Base-by-base conservation (phyloP, 1,140 invertebrate genomes). In the Eubasilissa regina region DNA sequence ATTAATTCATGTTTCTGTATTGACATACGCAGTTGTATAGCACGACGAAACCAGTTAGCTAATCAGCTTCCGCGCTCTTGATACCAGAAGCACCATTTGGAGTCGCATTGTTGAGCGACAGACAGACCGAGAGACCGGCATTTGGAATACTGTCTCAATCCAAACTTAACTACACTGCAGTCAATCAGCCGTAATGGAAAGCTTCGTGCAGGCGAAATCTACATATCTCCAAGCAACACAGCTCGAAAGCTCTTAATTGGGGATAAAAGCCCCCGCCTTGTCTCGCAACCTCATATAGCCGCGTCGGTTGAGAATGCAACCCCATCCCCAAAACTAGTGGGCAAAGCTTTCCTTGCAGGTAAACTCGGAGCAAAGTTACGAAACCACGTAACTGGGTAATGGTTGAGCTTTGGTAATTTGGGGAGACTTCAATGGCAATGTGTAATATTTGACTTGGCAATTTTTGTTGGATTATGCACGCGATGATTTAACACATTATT, bases 191-290 rank as follows among this genome's bases (percentile, higher is more conserved):
- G 64, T 76, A 80, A 80, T 64, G 74, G 75, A 48, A 35, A 68
- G 79, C 78, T 80, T 75, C 68, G 55, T 62, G 9, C 60, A 35
- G 19, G 12, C 60, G 19, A 13, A 15, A 19, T 10, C 56, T 48
- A 21, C 66, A 47, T 35, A 48, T 25, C 56, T 80, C 48, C 44
- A 48, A 60, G 55, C 3, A 75, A 73, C 56, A 58, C 66, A 60
- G 73, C 79, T 75, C n/a, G 4, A 60, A 75, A 80, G 73, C 78
- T 80, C 78, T 73, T 80, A 80, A 80, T 80, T 80, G 68, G 62
- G 62, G 75, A 80, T 77, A 80, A 80, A 80, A 80, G 79, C 79
- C 77, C 44, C 62, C 44, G 21, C 25, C 17, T 55, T 55, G 17
- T 55, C n/a, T 55, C 25, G 25, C 25, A 35, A 6, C 25, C 25